These are phyloP conservation scores for Zaprionus taronus DNA, from an alignment of 1,140 invertebrate genomes.

Conservation along the genomic window DNA sequence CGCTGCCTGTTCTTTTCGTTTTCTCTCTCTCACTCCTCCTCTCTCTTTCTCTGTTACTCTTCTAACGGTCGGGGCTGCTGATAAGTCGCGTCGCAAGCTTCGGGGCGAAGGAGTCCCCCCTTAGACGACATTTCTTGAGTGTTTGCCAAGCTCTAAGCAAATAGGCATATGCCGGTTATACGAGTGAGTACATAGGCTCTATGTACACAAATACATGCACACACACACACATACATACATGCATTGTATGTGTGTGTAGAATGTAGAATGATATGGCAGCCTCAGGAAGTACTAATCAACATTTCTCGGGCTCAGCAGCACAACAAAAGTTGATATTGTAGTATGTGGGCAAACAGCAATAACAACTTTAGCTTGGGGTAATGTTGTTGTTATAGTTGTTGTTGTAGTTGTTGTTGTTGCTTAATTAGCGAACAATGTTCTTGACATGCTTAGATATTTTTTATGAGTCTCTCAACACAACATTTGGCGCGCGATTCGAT, in stretches of 20 bases:
- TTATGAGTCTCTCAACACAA: slow-evolving; percentile 36
- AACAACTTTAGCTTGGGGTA: slow-evolving; percentile 29
- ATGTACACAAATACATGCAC: slow-evolving; percentile 15
- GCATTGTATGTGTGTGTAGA: slow-evolving; percentile 17
- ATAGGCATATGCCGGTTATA: slow-evolving; percentile 42
- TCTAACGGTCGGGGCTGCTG: slow-evolving; percentile 42
- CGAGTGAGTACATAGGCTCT: slow-evolving; percentile 19
- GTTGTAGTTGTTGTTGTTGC: slow-evolving; percentile 11
- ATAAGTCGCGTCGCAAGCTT: slow-evolving; percentile 56
- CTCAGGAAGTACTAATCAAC: slow-evolving; percentile 82
- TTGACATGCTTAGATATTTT: slow-evolving; percentile 79
- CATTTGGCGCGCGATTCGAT: slow-evolving; percentile 71
- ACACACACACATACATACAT: neutral
- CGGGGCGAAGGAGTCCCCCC: neutral
- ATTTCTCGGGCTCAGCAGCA: slow-evolving; percentile 43
- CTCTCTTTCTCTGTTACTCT: neutral
- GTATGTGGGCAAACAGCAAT: slow-evolving; percentile 42
- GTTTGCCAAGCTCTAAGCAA: slow-evolving; percentile 57
- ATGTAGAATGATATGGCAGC: slow-evolving; percentile 68
- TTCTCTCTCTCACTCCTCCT: neutral
- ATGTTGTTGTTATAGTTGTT: slow-evolving; percentile 1
- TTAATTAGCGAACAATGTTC: slow-evolving; percentile 81
- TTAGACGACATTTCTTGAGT: slow-evolving; percentile 55
- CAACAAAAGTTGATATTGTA: slow-evolving; percentile 73
- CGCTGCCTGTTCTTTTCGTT: neutral